phyloP scores from a whole-genome alignment of 2,888 invertebrate species.

The Noctua janthe region DNA sequence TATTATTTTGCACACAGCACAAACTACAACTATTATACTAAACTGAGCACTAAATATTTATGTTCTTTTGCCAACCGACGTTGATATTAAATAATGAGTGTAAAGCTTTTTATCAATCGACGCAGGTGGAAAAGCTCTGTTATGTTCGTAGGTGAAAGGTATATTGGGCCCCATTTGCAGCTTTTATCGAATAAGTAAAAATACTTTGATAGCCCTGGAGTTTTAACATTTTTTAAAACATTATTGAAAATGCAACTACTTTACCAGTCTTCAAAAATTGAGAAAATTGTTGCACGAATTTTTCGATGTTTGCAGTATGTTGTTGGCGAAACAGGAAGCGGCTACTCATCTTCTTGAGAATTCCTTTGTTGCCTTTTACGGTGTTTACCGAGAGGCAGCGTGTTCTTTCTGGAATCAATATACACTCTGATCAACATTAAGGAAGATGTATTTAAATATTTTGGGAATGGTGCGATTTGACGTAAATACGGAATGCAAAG shows the following conservation, averaged over 20 bases:
- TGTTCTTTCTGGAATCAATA: not conserved
- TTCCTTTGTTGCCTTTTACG: not conserved
- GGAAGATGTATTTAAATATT: not conserved
- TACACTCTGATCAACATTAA: not conserved
- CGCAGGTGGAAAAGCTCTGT: slow-evolving; percentile 44
- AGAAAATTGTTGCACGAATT: not conserved
- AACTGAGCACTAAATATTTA: slow-evolving; percentile 53
- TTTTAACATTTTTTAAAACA: too few relatives aligned
- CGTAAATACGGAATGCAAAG: not conserved
- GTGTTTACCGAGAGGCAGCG: not conserved
- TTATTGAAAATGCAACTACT: not conserved
- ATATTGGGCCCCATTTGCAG: not conserved
- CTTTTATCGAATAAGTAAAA: not conserved
- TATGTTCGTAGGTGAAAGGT: not conserved
- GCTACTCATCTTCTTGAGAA: not conserved
- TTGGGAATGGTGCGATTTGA: not conserved
- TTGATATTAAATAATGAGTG: slow-evolving; percentile 52
- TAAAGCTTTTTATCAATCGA: slow-evolving; percentile 54
- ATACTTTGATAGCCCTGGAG: not conserved
- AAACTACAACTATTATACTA: not conserved
- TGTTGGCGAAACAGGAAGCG: slow-evolving; percentile 19
- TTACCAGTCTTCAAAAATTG: not conserved
- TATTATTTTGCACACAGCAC: slow-evolving; percentile 1
- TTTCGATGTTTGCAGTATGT: not conserved
- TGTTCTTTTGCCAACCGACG: slow-evolving; percentile 30